A percentile compares a stretch with the other conserved stretches of the same genome.
phyloP scores from a whole-genome alignment of 2,797 vertebrate genomes.

The Mormyrus proboscirostris region DNA sequence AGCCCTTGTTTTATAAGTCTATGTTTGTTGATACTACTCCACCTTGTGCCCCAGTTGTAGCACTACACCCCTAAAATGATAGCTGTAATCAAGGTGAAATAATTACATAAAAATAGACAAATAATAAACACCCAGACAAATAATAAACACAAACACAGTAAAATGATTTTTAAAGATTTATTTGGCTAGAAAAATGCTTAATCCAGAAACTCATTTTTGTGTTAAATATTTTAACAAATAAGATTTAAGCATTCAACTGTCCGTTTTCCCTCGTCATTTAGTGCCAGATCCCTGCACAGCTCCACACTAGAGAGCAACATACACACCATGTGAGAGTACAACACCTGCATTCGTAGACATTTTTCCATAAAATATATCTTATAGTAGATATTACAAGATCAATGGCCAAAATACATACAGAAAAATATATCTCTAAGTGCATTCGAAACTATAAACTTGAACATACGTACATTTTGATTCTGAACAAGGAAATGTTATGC shows the following conservation, averaged over 20 bases:
- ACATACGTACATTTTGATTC: not conserved
- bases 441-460: conserved; percentile 18
- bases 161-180: conserved; percentile 1
- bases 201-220: not conserved
- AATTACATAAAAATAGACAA: not conserved
- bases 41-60: not conserved
- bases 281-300: not conserved
- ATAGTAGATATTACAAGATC: conserved; percentile 40
- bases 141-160: not conserved
- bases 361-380: conserved; percentile 50
- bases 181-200: conserved; percentile 10
- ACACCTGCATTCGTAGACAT: conserved; percentile 42
- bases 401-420: conserved; percentile 32
- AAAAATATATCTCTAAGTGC: conserved; percentile 37
- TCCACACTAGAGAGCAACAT: not conserved
- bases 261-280: not conserved
- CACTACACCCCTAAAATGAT: not conserved
- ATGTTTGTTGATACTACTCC: not conserved
- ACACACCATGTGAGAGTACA: conserved; percentile 42
- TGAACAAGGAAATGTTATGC: not conserved
- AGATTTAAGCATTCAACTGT: not conserved
- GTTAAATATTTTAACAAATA: not conserved
- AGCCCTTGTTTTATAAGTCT: not conserved
- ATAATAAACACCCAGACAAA: not conserved
- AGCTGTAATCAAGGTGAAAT: not conserved